phyloP scores from a whole-genome alignment of 2,113 vertebrate species.

The Alouatta palliata region DNA sequence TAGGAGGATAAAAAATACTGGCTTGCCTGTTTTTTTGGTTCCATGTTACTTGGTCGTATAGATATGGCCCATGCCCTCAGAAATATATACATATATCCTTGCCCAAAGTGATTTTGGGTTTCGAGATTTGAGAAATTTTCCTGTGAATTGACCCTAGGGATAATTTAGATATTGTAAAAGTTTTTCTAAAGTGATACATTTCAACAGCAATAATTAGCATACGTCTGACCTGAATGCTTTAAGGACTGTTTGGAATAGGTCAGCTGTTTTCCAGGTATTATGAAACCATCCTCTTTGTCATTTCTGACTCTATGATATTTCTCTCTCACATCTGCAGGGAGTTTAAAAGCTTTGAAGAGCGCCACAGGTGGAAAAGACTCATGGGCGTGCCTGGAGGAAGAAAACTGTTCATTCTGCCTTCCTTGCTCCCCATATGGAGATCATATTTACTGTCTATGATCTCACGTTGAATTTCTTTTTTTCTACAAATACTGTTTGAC shows the following conservation, averaged over 20 bases:
- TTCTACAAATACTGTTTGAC: conserved; percentile 21
- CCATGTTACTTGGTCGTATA: neutral
- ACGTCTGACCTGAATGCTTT: neutral
- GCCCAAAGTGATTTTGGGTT: neutral
- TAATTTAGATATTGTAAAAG: neutral
- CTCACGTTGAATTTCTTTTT: neutral
- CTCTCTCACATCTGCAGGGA: conserved; percentile 21
- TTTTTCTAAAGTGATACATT: conserved; percentile 10
- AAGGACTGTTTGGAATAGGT: conserved; percentile 6
- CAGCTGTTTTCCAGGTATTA: neutral
- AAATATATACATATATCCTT: neutral
- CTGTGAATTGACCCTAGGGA: neutral
- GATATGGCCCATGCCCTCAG: neutral
- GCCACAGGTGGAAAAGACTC: conserved; percentile 15
- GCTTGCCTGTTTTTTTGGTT: neutral
- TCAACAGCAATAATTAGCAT: neutral
- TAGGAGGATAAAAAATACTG: neutral
- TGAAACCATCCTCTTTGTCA: neutral
- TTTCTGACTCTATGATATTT: conserved; percentile 15
- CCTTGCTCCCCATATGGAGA: neutral
- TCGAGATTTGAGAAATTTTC: neutral
- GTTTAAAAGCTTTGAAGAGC: conserved; percentile 23
- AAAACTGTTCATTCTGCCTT: neutral
- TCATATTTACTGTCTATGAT: neutral
- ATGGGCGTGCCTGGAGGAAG: neutral